These are phyloP conservation scores for Pammene fasciana DNA, from an alignment of 2,888 invertebrate species.

Conservation along the genomic window DNA sequence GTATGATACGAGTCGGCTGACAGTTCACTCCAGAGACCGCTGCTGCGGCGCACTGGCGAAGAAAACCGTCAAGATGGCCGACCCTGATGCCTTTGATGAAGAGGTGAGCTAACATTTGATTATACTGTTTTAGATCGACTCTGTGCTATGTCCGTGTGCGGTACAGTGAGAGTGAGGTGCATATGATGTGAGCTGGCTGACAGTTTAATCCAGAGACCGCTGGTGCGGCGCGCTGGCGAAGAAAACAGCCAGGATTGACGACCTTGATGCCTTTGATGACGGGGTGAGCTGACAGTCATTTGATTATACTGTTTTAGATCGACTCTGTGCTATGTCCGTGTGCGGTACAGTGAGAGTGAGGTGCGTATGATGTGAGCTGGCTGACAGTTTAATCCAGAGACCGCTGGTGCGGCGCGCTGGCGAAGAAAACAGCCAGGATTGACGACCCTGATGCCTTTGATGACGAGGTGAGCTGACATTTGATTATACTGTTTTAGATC, in stretches of 20 bases:
- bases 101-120: conserved; percentile 74
- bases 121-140: conserved; percentile 33
- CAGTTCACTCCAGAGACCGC: conserved; percentile 11
- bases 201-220: conserved; percentile 9
- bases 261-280: conserved; percentile 78
- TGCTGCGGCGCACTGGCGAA: conserved; percentile 48
- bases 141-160: background rate
- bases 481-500: conserved; percentile 39
- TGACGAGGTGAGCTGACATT: conserved; percentile 74
- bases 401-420: conserved; percentile 46
- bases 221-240: conserved; percentile 48
- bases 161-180: conserved; percentile 5
- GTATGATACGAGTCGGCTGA: conserved; percentile 9
- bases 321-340: too few relatives aligned
- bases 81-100: conserved; percentile 78
- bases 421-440: conserved; percentile 60
- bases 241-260: conserved; percentile 67
- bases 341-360: background rate
- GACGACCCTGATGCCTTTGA: conserved; percentile 79
- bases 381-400: background rate
- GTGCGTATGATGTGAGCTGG: conserved; percentile 6
- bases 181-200: conserved; percentile 9
- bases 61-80: conserved; percentile 67
- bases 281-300: conserved; percentile 62
- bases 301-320: too few relatives aligned